Conservation (phyloP, 2,888 invertebrate genomes). For the Priocnemis perturbator region DNA sequence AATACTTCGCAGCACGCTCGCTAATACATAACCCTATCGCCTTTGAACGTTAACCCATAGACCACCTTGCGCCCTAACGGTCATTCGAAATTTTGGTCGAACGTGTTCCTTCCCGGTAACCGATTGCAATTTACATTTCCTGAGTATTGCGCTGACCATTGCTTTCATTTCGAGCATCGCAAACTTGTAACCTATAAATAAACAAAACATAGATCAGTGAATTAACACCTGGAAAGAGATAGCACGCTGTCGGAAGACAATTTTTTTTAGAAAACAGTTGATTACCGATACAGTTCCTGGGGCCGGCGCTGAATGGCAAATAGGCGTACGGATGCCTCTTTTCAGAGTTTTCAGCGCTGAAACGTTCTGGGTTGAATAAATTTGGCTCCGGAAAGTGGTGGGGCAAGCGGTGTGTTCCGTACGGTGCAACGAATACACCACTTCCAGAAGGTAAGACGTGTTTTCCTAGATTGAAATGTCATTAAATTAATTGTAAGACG, state of each 20-base stretch:
- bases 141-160: slow-evolving; percentile 77
- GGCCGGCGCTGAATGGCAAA: slow-evolving; percentile 80
- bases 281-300: slow-evolving; percentile 78
- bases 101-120: slow-evolving; percentile 76
- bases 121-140: slow-evolving; percentile 77
- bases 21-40: slow-evolving; percentile 43
- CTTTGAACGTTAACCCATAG: slow-evolving; percentile 77
- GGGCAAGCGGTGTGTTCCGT: slow-evolving; percentile 78
- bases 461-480: slow-evolving; percentile 36
- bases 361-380: slow-evolving; percentile 78
- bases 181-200: slow-evolving; percentile 79
- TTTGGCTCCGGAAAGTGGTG: slow-evolving; percentile 78
- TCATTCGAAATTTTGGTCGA: slow-evolving; percentile 77
- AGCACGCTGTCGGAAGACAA: too few relatives aligned
- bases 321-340: slow-evolving; percentile 78
- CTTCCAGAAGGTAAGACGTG: slow-evolving; percentile 75
- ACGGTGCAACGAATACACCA: slow-evolving; percentile 78
- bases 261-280: slow-evolving; percentile 2
- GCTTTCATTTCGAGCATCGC: slow-evolving; percentile 82
- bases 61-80: slow-evolving; percentile 79
- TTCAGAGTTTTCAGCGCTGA: slow-evolving; percentile 76
- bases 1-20: too few relatives aligned
- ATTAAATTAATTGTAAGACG: too few relatives aligned
- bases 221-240: too few relatives aligned
- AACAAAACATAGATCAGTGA: too few relatives aligned